A percentile compares a stretch with the other conserved stretches of the same genome.
These are phyloP conservation scores for Megatriorchis doriae DNA, from an alignment of 2,113 vertebrate genomes.

Conservation along the genomic window DNA sequence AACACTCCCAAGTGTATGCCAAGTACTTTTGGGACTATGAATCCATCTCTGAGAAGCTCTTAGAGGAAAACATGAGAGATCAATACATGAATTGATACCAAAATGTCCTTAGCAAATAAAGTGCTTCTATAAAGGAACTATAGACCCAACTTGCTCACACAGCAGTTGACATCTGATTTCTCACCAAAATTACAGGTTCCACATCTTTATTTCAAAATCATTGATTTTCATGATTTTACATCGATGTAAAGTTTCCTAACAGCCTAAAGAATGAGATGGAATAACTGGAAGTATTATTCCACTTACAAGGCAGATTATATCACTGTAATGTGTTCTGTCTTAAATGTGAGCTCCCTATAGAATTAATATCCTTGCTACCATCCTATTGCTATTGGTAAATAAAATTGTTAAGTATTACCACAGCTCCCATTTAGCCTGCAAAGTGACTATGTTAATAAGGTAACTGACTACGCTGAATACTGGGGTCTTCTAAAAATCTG, in stretches of 20 bases:
- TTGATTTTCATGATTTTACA: not conserved
- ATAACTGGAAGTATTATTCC: not conserved
- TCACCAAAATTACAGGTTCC: not conserved
- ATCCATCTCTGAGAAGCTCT: not conserved
- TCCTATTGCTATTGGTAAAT: not conserved
- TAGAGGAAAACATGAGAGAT: not conserved
- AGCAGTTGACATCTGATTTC: not conserved
- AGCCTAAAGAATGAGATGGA: not conserved
- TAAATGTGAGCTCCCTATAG: not conserved
- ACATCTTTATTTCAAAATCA: not conserved
- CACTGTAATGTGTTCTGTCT: not conserved
- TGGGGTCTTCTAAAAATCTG: not conserved
- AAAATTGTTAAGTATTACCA: not conserved
- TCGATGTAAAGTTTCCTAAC: not conserved
- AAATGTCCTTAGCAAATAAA: not conserved
- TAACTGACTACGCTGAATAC: not conserved
- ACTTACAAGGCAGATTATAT: not conserved
- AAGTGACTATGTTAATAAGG: not conserved
- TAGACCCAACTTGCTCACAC: not conserved
- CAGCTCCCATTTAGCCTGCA: not conserved
- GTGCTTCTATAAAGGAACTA: not conserved
- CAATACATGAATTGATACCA: not conserved
- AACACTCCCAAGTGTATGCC: not conserved
- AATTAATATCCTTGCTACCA: not conserved
- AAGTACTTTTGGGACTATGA: not conserved